Conservation (phyloP, 2,113 vertebrate genomes). For the Ibidorhyncha struthersii region DNA sequence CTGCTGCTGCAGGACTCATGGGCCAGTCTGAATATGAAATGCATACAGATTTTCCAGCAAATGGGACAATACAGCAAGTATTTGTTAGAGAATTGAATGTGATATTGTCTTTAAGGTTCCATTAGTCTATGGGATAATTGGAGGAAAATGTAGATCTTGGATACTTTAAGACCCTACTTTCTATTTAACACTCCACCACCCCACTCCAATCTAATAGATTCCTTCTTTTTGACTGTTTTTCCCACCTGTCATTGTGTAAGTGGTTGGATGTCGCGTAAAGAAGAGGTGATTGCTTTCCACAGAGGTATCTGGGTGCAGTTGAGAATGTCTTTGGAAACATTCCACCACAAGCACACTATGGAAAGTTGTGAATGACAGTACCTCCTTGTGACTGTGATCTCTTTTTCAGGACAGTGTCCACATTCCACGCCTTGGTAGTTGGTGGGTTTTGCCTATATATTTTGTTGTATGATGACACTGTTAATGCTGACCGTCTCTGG, state of each 20-base stretch:
- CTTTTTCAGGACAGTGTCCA: conserved; percentile 89
- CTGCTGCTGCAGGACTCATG: not conserved
- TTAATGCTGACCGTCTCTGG: conserved; percentile 91
- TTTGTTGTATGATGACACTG: conserved; percentile 87
- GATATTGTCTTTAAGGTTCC: not conserved
- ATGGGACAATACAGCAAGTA: not conserved
- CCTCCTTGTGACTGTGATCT: conserved; percentile 39
- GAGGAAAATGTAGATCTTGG: not conserved
- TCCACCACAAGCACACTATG: not conserved
- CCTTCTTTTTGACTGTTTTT: not conserved
- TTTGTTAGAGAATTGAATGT: not conserved
- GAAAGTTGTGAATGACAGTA: not conserved
- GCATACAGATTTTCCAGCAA: not conserved
- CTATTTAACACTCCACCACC: rapidly evolving
- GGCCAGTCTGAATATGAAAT: not conserved
- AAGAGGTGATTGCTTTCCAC: not conserved
- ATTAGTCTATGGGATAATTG: not conserved
- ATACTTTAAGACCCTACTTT: not conserved
- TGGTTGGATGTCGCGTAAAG: not conserved
- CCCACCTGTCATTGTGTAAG: not conserved
- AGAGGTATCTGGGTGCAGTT: not conserved
- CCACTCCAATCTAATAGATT: not conserved
- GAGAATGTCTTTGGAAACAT: not conserved
- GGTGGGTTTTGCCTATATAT: conserved; percentile 90
- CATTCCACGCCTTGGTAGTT: conserved; percentile 91